Evolutionary conservation across 2,888 invertebrate species (phyloP), one percentile per base, ranked within the genome.

Genomic region (Chaetogeoica ovagalla): DNA sequence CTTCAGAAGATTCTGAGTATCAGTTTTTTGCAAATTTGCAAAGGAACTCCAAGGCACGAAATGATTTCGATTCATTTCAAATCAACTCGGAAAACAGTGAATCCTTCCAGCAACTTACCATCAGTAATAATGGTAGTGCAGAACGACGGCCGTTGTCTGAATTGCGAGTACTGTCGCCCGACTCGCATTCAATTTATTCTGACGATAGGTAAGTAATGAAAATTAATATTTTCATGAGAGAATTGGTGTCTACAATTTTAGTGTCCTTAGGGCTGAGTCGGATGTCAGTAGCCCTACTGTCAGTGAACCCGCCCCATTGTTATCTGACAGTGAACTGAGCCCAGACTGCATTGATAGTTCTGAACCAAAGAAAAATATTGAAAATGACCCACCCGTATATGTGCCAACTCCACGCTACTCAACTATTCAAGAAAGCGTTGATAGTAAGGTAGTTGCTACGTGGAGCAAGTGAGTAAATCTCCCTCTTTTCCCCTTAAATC

Each of bases 331-430:
- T 63, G 79, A 79, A 55, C n/a, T 17, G 19, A 79, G 79, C 3
- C 79, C 79, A n/a, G 79, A 79, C 55, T 79, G 79, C 19, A 79
- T 79, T 63, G 63, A 79, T 39, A 71, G 79, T 71, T 71, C 79
- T 63, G 79, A 79, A 71, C 79, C 79, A 57, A 79, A 79, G 65
- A 79, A 71, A 79, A 79, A 79, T 71, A 71, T 79, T 63, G 79
- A 79, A 65, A 79, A 79, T 79, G 79, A 79, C 15, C 79, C 79
- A 39, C 79, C 79, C 11, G 23, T 63, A 7, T 79, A 79, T 71
- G 63, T 79, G 21, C 79, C 75, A 13, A 79, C 79, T 63, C 79
- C 79, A 43, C 79, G 79, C 57, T 79, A 70, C n/a, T 79, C 79
- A 57, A 79, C 43, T 9, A 39, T 65, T 43, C 62, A 77, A 70